Percentiles rank a stretch among this genome's conserved stretches.
Conservation (phyloP, 2,113 vertebrate species). For the Pelecanoides urinatrix region DNA sequence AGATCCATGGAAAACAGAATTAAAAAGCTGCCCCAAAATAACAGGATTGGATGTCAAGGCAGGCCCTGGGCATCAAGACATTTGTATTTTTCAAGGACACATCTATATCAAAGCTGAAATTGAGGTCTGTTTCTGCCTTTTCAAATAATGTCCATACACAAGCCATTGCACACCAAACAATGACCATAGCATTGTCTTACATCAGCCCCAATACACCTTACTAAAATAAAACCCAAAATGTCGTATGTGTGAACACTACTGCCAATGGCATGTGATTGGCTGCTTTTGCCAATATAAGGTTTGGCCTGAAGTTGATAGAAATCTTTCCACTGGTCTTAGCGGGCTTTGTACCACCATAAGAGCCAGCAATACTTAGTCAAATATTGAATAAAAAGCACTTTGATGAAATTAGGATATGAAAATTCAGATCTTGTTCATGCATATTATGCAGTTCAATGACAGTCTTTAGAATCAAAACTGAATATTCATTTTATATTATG, state of each 20-base stretch:
- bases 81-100: neutral
- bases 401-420: neutral
- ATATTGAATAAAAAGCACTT: neutral
- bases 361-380: neutral
- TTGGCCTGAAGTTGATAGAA: neutral
- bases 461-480: neutral
- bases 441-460: neutral
- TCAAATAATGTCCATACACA: neutral
- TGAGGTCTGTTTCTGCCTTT: neutral
- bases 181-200: neutral
- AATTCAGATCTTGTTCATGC: neutral
- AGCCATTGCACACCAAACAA: neutral
- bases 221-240: neutral
- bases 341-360: neutral
- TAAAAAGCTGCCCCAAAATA: neutral
- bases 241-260: neutral
- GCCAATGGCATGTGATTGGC: neutral
- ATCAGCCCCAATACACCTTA: neutral
- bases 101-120: neutral
- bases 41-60: neutral
- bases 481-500: neutral
- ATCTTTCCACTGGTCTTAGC: neutral
- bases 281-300: neutral
- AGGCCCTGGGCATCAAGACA: neutral
- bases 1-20: neutral